A percentile compares a stretch with the other conserved stretches of the same genome.
phyloP scores from a whole-genome alignment of 2,888 invertebrate genomes.

The Exephanes ischioxanthus region DNA sequence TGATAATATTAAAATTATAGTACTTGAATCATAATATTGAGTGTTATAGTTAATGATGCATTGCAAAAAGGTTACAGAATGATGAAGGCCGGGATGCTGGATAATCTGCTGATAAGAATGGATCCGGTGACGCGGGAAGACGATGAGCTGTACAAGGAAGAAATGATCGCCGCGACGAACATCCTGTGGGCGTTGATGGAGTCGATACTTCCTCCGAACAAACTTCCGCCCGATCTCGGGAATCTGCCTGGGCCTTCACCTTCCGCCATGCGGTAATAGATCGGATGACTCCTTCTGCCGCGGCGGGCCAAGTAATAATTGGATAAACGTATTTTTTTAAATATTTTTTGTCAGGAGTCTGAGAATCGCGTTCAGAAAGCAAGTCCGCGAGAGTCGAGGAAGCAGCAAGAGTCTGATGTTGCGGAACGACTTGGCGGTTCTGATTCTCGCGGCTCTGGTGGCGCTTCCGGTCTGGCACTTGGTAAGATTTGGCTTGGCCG shows the following conservation, averaged over 20 bases:
- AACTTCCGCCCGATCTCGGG: constrained; percentile 30
- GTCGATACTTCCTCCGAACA: constrained; percentile 68
- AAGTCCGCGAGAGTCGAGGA: constrained; percentile 67
- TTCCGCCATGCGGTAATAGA: constrained; percentile 76
- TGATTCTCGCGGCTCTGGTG: constrained; percentile 76
- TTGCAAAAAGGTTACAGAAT: constrained; percentile 80
- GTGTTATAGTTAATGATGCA: no score
- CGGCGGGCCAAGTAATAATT: background rate
- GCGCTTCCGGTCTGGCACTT: constrained; percentile 76
- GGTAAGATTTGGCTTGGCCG: constrained; percentile 74
- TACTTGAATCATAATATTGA: background rate
- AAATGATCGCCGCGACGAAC: constrained; percentile 71
- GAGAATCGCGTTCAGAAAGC: constrained; percentile 74
- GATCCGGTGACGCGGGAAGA: constrained; percentile 4
- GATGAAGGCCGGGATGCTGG: constrained; percentile 79
- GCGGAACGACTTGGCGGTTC: constrained; percentile 76
- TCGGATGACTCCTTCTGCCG: background rate
- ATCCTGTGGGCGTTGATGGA: constrained; percentile 75
- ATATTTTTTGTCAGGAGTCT: constrained; percentile 75
- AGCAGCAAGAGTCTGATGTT: constrained; percentile 75
- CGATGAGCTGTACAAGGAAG: constrained; percentile 65
- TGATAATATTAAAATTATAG: background rate
- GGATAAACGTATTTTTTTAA: constrained; percentile 31
- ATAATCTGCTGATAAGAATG: constrained; percentile 81
- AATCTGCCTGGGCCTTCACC: constrained; percentile 58